These are phyloP conservation scores for Corythornis cristatus DNA, from an alignment of 2,113 vertebrate species.

Conservation along the genomic window DNA sequence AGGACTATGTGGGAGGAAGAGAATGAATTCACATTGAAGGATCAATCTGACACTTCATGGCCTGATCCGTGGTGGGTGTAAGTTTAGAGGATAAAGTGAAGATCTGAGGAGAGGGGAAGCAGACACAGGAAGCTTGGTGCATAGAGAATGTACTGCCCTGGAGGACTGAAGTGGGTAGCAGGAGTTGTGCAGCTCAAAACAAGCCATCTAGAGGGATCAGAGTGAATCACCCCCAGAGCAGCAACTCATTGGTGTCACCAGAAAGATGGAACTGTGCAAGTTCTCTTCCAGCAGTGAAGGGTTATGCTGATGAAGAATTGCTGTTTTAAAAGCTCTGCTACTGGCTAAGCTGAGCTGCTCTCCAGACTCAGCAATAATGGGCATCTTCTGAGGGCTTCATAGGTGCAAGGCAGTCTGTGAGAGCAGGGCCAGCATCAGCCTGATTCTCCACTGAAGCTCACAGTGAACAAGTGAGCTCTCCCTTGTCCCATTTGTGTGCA, in stretches of 20 bases:
- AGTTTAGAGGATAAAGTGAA: slow-evolving; percentile 41
- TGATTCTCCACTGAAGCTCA: neutral
- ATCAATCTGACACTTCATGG: neutral
- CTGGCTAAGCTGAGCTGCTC: slow-evolving; percentile 7
- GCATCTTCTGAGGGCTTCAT: neutral
- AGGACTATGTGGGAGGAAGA: slow-evolving; percentile 45
- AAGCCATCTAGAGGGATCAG: neutral
- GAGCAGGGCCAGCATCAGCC: neutral
- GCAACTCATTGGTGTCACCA: slow-evolving; percentile 50
- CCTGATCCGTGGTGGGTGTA: slow-evolving; percentile 20
- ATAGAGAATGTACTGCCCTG: neutral
- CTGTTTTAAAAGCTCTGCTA: slow-evolving; percentile 28
- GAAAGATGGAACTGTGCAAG: slow-evolving; percentile 43
- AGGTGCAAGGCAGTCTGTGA: neutral
- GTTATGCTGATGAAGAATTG: slow-evolving; percentile 18
- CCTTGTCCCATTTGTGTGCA: neutral
- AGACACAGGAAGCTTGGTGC: neutral
- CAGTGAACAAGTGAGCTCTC: neutral
- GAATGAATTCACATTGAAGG: slow-evolving; percentile 8
- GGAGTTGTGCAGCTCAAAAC: neutral
- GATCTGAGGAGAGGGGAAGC: neutral
- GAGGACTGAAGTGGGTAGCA: neutral
- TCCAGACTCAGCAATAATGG: neutral
- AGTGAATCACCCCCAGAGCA: neutral
- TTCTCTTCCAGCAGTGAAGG: slow-evolving; percentile 23